Evolutionary conservation across 2,797 vertebrate species (phyloP), one percentile per base, ranked within the genome.

Genomic region (Champsocephalus gunnari): DNA sequence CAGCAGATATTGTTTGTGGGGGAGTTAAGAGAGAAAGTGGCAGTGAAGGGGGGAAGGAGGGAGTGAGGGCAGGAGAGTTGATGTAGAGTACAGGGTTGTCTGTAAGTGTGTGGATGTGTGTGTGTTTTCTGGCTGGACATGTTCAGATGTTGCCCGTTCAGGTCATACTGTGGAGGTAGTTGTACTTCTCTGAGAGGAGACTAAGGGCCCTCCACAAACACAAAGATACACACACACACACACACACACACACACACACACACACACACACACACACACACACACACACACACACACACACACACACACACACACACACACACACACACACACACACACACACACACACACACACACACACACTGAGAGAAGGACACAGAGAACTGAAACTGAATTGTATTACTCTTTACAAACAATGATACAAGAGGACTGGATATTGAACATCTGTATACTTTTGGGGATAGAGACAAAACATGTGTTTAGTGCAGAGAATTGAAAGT

Each of bases 121-220:
- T 69, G 45, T 64, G 54, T 72, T 48, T 65, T 71, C 79, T 64
- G 38, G 70, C 83, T 79, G 80, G 73, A 84, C 75, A 59, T 67
- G 51, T 54, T 79, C 57, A 72, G 53, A 54, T 53, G 72, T 58
- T 79, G 75, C 61, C 14, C 47, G 49, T 75, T 64, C 66, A 73
- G 82, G 82, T 88, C 78, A 75, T 51, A 38, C 17, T 83, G 77
- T 76, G 88, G 87, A 89, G 89, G 88, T 82, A 79, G 87, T 77
- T 82, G 80, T 84, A 77, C 83, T 84, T 66, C 68, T 74, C 14
- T 58, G 74, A 88, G 83, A 87, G 83, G 79, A 80, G 82, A 77
- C 65, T 59, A 77, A 89, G 83, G 84, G 81, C 73, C 61, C 83
- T 87, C 63, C 67, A 76, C 24, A 58, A 17, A 48, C 21, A 45